Base-by-base conservation (phyloP, 2,888 invertebrate genomes). In the Orchestes rusci region DNA sequence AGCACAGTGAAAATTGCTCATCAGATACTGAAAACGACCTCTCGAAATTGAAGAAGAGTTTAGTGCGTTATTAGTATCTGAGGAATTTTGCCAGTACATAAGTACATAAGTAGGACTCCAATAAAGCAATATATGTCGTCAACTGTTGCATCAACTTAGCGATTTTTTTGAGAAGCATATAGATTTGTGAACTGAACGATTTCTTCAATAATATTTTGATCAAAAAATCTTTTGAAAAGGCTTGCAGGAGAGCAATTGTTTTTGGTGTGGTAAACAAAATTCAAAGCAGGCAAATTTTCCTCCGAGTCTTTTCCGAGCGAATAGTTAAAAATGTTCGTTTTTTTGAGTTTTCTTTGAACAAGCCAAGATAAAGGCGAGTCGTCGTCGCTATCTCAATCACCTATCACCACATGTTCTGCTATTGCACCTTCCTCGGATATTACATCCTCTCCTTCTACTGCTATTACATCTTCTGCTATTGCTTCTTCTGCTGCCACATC, bases 21-120 rank as follows among this genome's bases (percentile, higher is more conserved):
- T 50, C 16, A 60, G 48, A 44, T 52, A 53, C 44, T 56, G 51
- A 51, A 62, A 62, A 37, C 55, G 38, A 50, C 61, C 53, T 49
- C 62, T 46, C 5, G 55, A 53, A 47, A 61, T 58, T 29, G 57
- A 52, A 43, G 48, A 32, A 34, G 52, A 48, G 13, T 62, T 56
- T 28, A 53, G 35, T 37, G 38, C 50, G 53, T 59, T 57, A 43
- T 51, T 47, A 28, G 52, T 53, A 41, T 61, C 60, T n/a, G 36
- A 40, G 32, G 34, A 45, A 43, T 48, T 54, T 52, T 58, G 52
- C 57, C 60, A 62, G 36, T 42, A 53, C 52, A 53, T 50, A 37
- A 5, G 10, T 10, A 7, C 10, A 23, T 10, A 23, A 23, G 23
- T 23, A 23, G 10, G 38, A 61, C 54, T 29, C 55, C 56, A 42